Conservation (phyloP, 1,140 invertebrate genomes). For the Cyclargus thomasi region DNA sequence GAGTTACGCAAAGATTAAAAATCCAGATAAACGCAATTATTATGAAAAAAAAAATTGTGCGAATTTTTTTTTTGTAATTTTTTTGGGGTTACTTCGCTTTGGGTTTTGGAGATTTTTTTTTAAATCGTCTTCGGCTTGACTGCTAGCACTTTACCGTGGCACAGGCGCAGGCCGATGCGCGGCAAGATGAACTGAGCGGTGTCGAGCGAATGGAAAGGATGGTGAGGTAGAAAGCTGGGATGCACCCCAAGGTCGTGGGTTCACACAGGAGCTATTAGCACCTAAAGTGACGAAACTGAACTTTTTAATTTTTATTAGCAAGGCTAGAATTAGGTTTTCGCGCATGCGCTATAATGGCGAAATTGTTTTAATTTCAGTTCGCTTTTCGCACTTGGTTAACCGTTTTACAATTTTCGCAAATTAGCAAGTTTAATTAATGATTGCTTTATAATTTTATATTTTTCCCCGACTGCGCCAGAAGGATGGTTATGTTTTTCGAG, state of each 20-base stretch:
- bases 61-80: background rate
- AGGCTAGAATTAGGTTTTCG: too few species aligned
- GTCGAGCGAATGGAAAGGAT: conserved; percentile 8
- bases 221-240: conserved; percentile 2
- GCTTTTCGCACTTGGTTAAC: background rate
- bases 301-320: too few species aligned
- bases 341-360: too few species aligned
- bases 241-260: background rate
- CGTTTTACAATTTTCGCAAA: background rate
- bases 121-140: background rate
- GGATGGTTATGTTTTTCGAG: too few species aligned
- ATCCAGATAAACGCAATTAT: background rate
- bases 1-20: conserved; percentile 12
- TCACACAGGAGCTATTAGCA: background rate
- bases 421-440: background rate
- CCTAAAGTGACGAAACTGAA: background rate
- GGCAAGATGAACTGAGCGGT: background rate
- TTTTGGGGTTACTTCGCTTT: background rate
- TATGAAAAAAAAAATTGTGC: background rate
- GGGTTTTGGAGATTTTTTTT: background rate
- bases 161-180: background rate
- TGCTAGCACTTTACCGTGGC: background rate
- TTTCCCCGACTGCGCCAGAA: too few species aligned
- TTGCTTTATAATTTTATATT: too few species aligned
- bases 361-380: too few species aligned